These are phyloP conservation scores for Eriosoma lanigerum DNA, from an alignment of 1,140 invertebrate species.

Conservation along the genomic window DNA sequence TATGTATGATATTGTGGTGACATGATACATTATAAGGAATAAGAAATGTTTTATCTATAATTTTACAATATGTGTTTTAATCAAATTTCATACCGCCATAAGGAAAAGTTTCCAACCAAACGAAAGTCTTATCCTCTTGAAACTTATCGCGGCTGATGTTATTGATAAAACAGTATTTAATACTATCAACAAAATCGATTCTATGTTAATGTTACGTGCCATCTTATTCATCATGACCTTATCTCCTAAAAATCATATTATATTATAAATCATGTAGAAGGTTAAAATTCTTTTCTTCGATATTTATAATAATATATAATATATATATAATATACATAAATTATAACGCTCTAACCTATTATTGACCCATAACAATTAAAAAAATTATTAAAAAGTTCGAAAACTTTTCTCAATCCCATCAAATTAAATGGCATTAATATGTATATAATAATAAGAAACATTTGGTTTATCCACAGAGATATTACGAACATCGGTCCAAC, in stretches of 20 bases:
- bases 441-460: constrained; percentile 8
- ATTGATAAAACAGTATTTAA: constrained; percentile 19
- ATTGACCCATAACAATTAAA: neutral
- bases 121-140: constrained; percentile 41
- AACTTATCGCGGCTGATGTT: constrained; percentile 22
- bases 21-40: too few relatives aligned
- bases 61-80: too few relatives aligned
- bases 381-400: constrained; percentile 16
- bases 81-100: constrained; percentile 9
- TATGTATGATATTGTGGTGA: too few relatives aligned
- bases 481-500: constrained; percentile 43
- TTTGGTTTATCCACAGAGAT: constrained; percentile 32
- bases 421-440: constrained; percentile 36
- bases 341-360: neutral
- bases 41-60: too few relatives aligned
- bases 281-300: too few relatives aligned
- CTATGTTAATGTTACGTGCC: neutral
- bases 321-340: too few relatives aligned
- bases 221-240: neutral
- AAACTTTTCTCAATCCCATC: constrained; percentile 18
- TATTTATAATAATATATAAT: too few relatives aligned
- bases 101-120: constrained; percentile 10
- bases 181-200: constrained; percentile 29
- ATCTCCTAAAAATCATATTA: constrained; percentile 29
- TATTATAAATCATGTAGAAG: neutral